Percentiles rank a stretch among this genome's conserved stretches.
Conservation (phyloP, 92 coral and sea anemone genomes). For the Zoanthus sociatus region DNA sequence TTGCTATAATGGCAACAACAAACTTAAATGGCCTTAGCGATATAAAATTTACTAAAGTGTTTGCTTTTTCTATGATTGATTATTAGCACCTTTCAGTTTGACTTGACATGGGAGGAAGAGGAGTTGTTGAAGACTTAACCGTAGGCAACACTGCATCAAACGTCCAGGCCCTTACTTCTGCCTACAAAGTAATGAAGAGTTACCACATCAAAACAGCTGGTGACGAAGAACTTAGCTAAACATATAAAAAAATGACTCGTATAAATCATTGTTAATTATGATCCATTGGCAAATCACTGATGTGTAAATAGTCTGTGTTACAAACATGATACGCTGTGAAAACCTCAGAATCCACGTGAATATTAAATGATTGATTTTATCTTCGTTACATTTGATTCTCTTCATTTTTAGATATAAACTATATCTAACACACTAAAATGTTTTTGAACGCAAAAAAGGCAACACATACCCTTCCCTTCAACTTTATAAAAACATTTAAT, state of each 20-base stretch:
- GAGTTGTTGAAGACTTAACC: conserved; percentile 74
- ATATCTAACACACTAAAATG: too few species aligned
- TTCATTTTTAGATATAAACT: too few species aligned
- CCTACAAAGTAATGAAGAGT: conserved; percentile 56
- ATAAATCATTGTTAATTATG: background rate
- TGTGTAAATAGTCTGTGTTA: too few species aligned
- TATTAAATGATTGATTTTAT: too few species aligned
- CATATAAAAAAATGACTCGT: background rate
- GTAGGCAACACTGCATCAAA: conserved; percentile 87
- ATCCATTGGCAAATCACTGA: background rate
- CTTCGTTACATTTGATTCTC: too few species aligned
- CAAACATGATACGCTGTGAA: too few species aligned
- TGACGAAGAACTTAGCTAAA: background rate
- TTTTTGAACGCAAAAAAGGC: too few species aligned
- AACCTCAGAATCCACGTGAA: too few species aligned
- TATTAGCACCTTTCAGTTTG: conserved; percentile 5
- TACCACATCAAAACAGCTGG: background rate
- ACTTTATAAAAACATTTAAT: too few species aligned
- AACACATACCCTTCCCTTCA: too few species aligned
- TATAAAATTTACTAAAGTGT: background rate
- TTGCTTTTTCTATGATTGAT: background rate
- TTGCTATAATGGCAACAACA: too few species aligned
- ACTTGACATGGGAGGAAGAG: conserved; percentile 52
- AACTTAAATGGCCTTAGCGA: too few species aligned
- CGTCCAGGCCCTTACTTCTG: conserved; percentile 94